These are phyloP conservation scores for Acronicta alni DNA, from an alignment of 2,888 invertebrate species.

Conservation along the genomic window DNA sequence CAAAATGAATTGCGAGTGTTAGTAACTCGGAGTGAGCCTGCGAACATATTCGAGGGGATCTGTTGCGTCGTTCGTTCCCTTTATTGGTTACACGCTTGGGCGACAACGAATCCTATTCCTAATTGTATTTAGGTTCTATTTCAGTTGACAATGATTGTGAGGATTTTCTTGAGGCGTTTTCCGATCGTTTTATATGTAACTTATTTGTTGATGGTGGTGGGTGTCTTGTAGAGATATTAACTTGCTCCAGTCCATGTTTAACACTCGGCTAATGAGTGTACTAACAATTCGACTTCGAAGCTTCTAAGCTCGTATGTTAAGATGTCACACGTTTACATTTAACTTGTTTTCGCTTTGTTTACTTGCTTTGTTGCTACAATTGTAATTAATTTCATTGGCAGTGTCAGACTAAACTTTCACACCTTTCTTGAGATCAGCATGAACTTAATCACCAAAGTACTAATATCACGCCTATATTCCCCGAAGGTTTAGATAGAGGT, in stretches of 20 bases:
- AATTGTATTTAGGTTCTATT: constrained; percentile 77
- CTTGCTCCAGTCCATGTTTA: constrained; percentile 69
- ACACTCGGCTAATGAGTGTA: constrained; percentile 69
- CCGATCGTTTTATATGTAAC: constrained; percentile 78
- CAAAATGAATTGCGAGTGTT: constrained; percentile 89
- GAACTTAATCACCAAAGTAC: no score
- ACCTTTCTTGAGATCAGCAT: neutral
- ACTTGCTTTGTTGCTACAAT: constrained; percentile 3
- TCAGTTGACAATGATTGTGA: constrained; percentile 65
- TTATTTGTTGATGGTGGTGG: constrained; percentile 77
- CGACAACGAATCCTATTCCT: constrained; percentile 75
- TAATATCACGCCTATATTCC: no score
- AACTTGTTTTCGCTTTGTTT: constrained; percentile 21
- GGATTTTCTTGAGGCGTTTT: constrained; percentile 75
- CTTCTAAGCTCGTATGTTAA: constrained; percentile 52
- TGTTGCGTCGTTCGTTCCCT: constrained; percentile 84
- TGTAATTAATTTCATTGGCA: neutral
- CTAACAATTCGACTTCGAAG: constrained; percentile 57
- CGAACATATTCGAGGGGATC: constrained; percentile 88
- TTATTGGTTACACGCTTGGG: constrained; percentile 79
- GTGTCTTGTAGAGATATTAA: constrained; percentile 72
- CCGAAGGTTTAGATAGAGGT: no score
- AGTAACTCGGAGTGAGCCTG: constrained; percentile 88
- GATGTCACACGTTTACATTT: constrained; percentile 40
- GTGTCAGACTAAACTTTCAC: constrained; percentile 11